These are phyloP conservation scores for Cassiopea xamachana DNA, from an alignment of 30 jellyfish, hydroid and myxozoan genomes.

Conservation along the genomic window DNA sequence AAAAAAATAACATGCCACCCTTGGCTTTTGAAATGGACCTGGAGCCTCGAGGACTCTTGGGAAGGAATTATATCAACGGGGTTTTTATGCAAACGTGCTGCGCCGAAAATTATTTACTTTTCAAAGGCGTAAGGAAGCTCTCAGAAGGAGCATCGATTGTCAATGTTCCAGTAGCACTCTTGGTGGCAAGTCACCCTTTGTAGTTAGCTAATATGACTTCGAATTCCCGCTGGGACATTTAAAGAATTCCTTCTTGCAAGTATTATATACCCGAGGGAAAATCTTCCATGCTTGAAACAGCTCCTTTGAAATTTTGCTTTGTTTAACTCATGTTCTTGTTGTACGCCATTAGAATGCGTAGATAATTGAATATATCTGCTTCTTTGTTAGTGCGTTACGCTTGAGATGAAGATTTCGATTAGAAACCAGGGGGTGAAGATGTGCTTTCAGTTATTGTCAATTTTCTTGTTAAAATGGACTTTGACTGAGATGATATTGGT, in stretches of 20 bases:
- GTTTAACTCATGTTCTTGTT: conserved; percentile 57
- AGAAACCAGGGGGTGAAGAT: conserved; percentile 63
- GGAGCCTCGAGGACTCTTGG: neutral
- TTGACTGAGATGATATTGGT: neutral
- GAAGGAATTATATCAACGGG: neutral
- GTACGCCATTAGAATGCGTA: conserved; percentile 29
- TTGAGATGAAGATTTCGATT: conserved; percentile 62
- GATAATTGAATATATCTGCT: conserved; percentile 53
- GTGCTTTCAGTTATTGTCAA: neutral
- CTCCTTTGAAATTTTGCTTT: conserved; percentile 44
- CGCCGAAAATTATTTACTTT: neutral
- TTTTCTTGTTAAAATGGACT: conserved; percentile 12
- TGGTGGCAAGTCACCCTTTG: conserved; percentile 71
- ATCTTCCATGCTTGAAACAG: conserved; percentile 62
- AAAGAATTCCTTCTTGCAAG: conserved; percentile 50
- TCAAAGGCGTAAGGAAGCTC: neutral
- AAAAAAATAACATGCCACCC: too few relatives aligned
- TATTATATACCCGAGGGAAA: conserved; percentile 71
- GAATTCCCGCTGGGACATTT: conserved; percentile 78
- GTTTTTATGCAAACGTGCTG: neutral
- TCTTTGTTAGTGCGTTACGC: conserved; percentile 61
- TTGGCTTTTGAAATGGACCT: neutral
- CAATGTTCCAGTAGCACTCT: conserved; percentile 33
- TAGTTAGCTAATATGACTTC: conserved; percentile 28
- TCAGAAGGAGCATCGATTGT: neutral